Conservation (phyloP, 2,797 vertebrate genomes). For the Setipinna tenuifilis region DNA sequence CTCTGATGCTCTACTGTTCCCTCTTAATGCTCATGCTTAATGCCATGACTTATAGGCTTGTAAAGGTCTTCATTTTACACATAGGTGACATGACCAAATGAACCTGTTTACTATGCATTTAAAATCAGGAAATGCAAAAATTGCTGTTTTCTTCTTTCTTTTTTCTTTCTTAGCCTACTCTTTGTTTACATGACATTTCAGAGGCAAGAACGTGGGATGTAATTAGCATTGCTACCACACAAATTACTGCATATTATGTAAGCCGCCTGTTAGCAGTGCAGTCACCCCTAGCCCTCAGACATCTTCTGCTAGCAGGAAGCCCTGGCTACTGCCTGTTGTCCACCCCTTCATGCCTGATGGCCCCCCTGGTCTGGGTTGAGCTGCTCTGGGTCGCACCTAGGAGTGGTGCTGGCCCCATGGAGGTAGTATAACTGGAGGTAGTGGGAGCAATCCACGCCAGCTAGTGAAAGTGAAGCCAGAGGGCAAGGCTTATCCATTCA, state of each 20-base stretch:
- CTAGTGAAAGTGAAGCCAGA: too few species aligned
- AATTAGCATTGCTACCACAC: background rate
- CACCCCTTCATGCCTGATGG: background rate
- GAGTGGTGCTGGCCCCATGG: background rate
- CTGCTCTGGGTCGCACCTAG: background rate
- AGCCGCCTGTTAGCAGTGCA: background rate
- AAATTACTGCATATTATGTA: background rate
- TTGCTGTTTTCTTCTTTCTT: background rate
- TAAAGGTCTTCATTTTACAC: background rate
- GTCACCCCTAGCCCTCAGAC: background rate
- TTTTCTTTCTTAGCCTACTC: background rate
- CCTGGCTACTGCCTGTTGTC: too few species aligned
- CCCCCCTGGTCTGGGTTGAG: background rate
- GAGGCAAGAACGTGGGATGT: background rate
- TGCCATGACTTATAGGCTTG: background rate
- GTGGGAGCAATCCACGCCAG: too few species aligned
- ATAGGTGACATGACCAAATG: background rate
- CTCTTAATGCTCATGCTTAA: background rate
- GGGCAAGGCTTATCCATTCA: too few species aligned
- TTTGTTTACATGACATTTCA: slow-evolving; percentile 12
- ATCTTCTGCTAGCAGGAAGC: background rate
- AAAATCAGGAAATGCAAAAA: background rate
- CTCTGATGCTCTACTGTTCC: too few species aligned
- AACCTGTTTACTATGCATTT: background rate
- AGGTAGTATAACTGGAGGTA: too few species aligned